Evolutionary conservation across 2,888 invertebrate species (phyloP).

Genomic region (Cephonodes hylas): DNA sequence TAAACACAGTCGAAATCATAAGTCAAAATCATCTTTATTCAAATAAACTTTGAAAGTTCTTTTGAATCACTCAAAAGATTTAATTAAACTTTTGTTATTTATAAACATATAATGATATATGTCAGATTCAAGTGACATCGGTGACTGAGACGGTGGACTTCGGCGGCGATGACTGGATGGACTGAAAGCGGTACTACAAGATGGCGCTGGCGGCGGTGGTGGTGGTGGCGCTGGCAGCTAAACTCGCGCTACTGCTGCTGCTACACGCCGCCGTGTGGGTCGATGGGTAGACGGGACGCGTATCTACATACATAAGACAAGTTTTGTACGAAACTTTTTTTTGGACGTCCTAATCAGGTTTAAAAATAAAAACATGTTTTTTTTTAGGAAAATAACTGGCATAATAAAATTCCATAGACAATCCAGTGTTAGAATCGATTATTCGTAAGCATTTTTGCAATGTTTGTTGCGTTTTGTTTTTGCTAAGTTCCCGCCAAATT

Average conservation of each 20-base stretch:
- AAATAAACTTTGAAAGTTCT: too few species aligned
- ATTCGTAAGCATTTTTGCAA: not conserved
- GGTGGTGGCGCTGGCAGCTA: conserved; percentile 1
- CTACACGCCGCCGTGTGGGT: not conserved
- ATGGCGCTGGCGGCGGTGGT: not conserved
- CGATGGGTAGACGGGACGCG: not conserved
- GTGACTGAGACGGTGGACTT: conserved; percentile 49
- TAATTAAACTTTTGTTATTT: too few species aligned
- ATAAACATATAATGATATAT: too few species aligned
- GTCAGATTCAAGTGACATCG: conserved; percentile 44
- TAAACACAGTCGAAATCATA: too few species aligned
- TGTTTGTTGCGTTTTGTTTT: not conserved
- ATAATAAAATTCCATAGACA: too few species aligned
- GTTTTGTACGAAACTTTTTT: not conserved
- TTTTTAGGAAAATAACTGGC: too few species aligned
- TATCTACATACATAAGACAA: not conserved
- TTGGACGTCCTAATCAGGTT: not conserved
- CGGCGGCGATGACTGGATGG: conserved; percentile 65
- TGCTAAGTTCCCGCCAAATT: not conserved
- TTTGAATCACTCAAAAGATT: too few species aligned
- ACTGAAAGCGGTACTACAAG: conserved; percentile 33
- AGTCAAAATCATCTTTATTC: too few species aligned
- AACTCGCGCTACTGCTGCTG: not conserved
- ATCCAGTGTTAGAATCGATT: too few species aligned
- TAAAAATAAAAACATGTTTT: too few species aligned